Evolutionary conservation across 2,797 vertebrate genomes (phyloP).

Genomic region (Synaphobranchus kaupii): DNA sequence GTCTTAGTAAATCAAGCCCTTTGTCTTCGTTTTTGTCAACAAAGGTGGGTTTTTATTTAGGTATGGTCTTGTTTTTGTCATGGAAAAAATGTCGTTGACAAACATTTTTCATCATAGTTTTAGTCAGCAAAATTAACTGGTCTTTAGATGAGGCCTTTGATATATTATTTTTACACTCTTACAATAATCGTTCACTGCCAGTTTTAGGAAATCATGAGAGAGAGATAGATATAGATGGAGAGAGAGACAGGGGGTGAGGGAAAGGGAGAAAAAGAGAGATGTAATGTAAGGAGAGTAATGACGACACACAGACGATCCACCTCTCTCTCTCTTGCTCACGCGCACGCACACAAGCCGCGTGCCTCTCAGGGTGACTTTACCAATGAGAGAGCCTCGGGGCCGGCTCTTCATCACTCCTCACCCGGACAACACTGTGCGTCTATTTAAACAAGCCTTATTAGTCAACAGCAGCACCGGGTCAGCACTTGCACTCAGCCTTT

Average conservation of each 20-base stretch:
- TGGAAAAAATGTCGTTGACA: too few relatives aligned
- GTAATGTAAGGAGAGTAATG: neutral
- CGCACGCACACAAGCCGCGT: neutral
- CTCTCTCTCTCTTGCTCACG: neutral
- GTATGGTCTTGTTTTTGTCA: too few relatives aligned
- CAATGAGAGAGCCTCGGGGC: neutral
- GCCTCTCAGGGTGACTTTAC: conserved; percentile 9
- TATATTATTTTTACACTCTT: too few relatives aligned
- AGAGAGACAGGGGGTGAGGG: neutral
- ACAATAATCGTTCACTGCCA: too few relatives aligned
- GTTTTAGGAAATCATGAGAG: too few relatives aligned
- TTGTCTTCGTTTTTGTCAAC: too few relatives aligned
- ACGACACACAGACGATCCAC: neutral
- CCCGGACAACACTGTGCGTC: neutral
- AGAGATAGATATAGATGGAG: neutral
- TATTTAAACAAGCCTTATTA: conserved; percentile 22
- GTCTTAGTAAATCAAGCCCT: too few relatives aligned
- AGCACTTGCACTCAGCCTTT: neutral
- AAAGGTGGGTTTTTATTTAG: too few relatives aligned
- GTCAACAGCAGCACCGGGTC: conserved; percentile 11
- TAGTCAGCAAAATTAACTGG: too few relatives aligned
- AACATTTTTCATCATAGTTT: too few relatives aligned
- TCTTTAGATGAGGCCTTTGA: too few relatives aligned
- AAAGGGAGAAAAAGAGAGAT: neutral
- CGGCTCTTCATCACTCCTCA: neutral